Base-by-base conservation (phyloP, 2,113 vertebrate species). In the Tupaia tana region DNA sequence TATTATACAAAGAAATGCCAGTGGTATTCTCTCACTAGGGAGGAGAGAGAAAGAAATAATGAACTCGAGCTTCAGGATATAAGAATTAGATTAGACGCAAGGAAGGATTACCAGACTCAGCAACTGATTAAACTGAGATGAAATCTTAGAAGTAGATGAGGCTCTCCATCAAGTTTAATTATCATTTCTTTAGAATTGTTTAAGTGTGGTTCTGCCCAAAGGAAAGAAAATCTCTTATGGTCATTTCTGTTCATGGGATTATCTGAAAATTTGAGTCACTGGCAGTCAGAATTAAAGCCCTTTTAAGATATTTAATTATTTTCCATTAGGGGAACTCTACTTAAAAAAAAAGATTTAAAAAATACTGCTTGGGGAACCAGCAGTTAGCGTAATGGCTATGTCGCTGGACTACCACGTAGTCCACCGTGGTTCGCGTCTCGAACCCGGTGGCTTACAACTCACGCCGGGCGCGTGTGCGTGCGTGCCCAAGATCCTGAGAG, bases 1-100 rank as follows among this genome's bases (percentile, higher is more conserved):
- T 86, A 89, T 93, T 92, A 85, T 82, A 85, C 12, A 90, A 96
- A 80, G 73, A 96, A 94, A 95, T 18, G 67, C 27, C 92, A 94
- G 69, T 85, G 59, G 70, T 91, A 54, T 79, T 95, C 61, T 92
- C 56, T 93, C 90, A 91, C 24, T 66, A 88, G 59, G 93, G 20
- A 95, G 5, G 18, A 88, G 64, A 89, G 27, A 90, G n/a, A 70
- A 82, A 58, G 29, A 70, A 86, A 91, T 74, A 90, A 31, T 29
- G 13, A 89, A 93, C 14, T 73, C 9, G n/a, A 92, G 78, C 31
- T 95, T 94, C n/a, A 97, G 61, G 56, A 83, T 89, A 4, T 82
- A 78, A 83, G 58, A 96, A 93, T 84, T 95, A 95, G 73, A 92
- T 89, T 64, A 92, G 52, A 94, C 10, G 80, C 54, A 87, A 85